Evolutionary conservation across 2,797 vertebrate species (phyloP).

Genomic region (Poecile montanus): DNA sequence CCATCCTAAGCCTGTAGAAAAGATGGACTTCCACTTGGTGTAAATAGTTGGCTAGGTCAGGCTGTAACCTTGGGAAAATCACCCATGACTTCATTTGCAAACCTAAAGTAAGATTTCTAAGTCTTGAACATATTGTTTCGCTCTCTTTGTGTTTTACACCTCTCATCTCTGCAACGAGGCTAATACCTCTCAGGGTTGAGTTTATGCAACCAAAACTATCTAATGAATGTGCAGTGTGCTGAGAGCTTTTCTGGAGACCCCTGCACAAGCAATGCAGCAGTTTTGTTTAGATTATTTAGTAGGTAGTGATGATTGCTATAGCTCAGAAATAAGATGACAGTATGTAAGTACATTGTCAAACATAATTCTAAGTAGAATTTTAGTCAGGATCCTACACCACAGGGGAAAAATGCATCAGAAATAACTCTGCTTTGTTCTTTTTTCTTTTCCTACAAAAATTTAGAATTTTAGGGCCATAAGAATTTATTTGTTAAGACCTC

Average conservation of each 20-base stretch:
- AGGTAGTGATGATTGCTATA: background rate
- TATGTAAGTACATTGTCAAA: background rate
- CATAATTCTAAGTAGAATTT: background rate
- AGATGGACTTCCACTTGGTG: background rate
- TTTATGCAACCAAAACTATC: background rate
- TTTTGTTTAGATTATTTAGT: background rate
- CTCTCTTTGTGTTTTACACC: background rate
- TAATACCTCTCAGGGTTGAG: background rate
- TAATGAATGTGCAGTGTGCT: background rate
- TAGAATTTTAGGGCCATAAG: background rate
- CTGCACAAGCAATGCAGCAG: background rate
- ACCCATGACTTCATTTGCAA: background rate
- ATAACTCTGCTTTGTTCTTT: background rate
- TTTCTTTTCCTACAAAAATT: background rate
- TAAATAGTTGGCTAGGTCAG: background rate
- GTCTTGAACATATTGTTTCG: accelerated
- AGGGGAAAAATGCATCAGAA: background rate
- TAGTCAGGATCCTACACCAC: background rate
- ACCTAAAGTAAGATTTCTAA: background rate
- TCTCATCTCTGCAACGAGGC: background rate
- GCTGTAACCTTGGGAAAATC: background rate
- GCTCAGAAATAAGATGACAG: background rate
- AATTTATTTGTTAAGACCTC: background rate
- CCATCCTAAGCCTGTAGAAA: background rate
- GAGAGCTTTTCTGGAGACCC: background rate